phyloP scores from a whole-genome alignment of 2,113 vertebrate species.

The Daboia siamensis region DNA sequence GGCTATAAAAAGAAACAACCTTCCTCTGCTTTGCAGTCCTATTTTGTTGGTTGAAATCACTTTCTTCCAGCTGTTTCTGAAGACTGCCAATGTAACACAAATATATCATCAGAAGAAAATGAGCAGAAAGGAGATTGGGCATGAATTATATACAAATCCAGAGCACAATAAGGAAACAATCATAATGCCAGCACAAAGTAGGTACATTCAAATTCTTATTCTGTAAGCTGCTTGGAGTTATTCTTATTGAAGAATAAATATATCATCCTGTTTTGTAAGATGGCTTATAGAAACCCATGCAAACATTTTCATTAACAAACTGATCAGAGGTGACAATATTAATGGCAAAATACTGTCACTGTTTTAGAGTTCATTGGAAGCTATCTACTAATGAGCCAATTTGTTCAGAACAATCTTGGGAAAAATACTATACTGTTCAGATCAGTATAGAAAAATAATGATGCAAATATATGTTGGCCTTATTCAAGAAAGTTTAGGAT shows the following conservation, averaged over 20 bases:
- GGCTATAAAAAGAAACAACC: background rate
- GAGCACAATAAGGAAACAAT: background rate
- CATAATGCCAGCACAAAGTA: background rate
- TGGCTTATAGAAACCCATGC: background rate
- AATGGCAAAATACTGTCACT: conserved; percentile 41
- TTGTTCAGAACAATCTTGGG: background rate
- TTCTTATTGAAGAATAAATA: background rate
- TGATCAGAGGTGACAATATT: conserved; percentile 55
- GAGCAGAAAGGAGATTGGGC: background rate
- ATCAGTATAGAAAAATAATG: background rate
- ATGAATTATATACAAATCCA: background rate
- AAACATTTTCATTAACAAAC: background rate
- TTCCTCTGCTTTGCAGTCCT: background rate
- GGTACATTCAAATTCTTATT: background rate
- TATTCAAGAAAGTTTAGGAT: background rate
- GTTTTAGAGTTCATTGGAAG: conserved; percentile 27
- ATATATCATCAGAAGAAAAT: background rate
- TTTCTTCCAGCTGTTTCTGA: background rate
- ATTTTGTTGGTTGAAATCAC: background rate
- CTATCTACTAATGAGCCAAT: background rate
- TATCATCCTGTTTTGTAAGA: background rate
- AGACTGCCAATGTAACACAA: background rate
- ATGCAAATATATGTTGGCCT: background rate
- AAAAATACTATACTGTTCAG: background rate
- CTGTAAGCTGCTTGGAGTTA: background rate